These are phyloP conservation scores for Sarcophaga bullata DNA, from an alignment of 1,140 invertebrate genomes.

Conservation along the genomic window DNA sequence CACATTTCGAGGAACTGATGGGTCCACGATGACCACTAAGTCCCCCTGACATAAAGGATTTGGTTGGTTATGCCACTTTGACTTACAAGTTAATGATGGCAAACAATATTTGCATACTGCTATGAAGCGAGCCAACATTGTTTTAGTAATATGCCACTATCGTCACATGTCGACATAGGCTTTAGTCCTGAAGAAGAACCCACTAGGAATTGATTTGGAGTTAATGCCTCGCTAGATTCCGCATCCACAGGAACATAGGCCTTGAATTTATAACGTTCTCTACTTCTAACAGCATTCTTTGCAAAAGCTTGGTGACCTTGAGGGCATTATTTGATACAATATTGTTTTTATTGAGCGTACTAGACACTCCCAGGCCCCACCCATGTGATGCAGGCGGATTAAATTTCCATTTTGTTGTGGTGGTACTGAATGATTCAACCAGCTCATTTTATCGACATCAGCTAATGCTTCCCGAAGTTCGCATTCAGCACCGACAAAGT, in stretches of 20 bases:
- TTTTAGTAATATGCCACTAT: neutral
- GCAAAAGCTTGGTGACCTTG: no score
- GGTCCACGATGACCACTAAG: conserved; percentile 14
- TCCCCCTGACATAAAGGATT: conserved; percentile 4
- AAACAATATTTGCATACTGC: neutral
- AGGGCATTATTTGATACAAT: no score
- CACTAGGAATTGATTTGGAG: neutral
- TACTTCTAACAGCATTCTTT: no score
- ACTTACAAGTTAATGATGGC: conserved; percentile 30
- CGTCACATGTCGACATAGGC: neutral
- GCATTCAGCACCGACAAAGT: conserved; percentile 15
- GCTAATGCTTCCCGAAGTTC: neutral
- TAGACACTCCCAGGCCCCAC: no score
- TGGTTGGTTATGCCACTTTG: conserved; percentile 10
- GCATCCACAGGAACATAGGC: neutral
- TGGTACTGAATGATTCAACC: neutral
- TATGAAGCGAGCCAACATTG: neutral
- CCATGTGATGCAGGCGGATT: conserved; percentile 46
- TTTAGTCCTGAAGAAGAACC: neutral
- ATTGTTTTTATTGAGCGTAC: no score
- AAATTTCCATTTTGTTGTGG: conserved; percentile 47
- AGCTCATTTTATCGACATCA: neutral
- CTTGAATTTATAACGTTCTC: no score
- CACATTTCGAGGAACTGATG: neutral
- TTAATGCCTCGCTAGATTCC: neutral